Base-by-base conservation (phyloP, 2,113 vertebrate species). In the Eleginops maclovinus region DNA sequence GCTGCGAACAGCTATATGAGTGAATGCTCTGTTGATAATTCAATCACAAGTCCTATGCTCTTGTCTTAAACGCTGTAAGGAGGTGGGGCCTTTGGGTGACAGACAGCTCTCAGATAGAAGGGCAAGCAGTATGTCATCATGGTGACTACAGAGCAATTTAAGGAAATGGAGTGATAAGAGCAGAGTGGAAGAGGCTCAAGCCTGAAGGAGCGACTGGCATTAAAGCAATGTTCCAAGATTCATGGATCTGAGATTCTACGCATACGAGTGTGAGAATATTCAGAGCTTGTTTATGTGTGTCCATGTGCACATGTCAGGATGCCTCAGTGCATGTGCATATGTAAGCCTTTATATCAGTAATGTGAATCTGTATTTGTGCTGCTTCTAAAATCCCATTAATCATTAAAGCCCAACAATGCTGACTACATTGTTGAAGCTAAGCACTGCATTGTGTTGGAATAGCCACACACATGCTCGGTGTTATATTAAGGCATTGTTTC, bases 161-260 rank as follows among this genome's bases (percentile, higher is more conserved):
- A 89, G 89, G 86, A 91, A 93, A 94, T 87, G 64, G 83, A 91
- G 87, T 92, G 87, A 92, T 88, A 91, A 92, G 87, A 89, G 89
- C 88, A 92, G 79, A 89, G 87, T 58, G 77, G 87, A 91, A 81
- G 75, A 89, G 88, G 87, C 81, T 85, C 46, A 13, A 49, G 88
- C 93, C 91, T 84, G 61, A 85, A 91, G 92, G 85, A 87, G 78
- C n/a, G 11, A 68, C 64, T 93, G 93, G 87, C 93, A 94, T 94
- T 94, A 91, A 91, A 91, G 83, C 60, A 67, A 47, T 63, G 73
- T 43, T 53, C 63, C 80, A 77, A 85, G 72, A 83, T 74, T 76
- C 67, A 75, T 81, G 72, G 22, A 56, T 60, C 49, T 82, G 84
- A 41, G 50, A 65, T 19, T 82, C 49, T 58, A 75, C 67, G 79